Conservation (phyloP, 37 sponge, comb jelly and placozoan genomes). For the Crambe crambe region DNA sequence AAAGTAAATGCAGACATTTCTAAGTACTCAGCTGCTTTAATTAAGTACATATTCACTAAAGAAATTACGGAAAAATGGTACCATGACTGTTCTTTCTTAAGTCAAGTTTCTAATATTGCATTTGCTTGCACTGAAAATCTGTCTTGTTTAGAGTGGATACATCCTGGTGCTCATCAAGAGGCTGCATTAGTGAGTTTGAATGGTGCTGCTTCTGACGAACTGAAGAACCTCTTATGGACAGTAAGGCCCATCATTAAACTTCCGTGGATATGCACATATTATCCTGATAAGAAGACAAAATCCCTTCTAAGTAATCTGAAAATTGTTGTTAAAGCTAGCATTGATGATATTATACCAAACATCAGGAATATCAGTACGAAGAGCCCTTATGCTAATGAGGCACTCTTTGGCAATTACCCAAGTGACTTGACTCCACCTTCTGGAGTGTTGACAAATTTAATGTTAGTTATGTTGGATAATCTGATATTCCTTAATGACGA, state of each 20-base stretch:
- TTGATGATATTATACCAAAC: conserved; percentile 30
- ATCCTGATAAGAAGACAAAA: no score
- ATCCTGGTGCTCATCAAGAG: background rate
- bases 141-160: background rate
- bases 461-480: conserved; percentile 1
- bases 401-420: background rate
- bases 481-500: conserved; percentile 1
- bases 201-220: no score
- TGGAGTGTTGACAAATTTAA: background rate
- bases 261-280: background rate
- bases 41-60: background rate
- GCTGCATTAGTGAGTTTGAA: background rate
- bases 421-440: background rate
- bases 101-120: no score
- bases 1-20: no score
- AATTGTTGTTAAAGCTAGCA: no score
- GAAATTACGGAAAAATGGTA: background rate
- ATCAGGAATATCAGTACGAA: conserved; percentile 19
- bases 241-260: conserved; percentile 36
- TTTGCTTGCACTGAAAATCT: no score
- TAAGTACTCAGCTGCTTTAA: no score
- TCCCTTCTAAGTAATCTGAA: no score
- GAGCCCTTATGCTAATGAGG: no score
- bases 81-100: background rate
- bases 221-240: conserved; percentile 40